Conservation (phyloP, 2,888 invertebrate genomes). For the Subacronicta megacephala region DNA sequence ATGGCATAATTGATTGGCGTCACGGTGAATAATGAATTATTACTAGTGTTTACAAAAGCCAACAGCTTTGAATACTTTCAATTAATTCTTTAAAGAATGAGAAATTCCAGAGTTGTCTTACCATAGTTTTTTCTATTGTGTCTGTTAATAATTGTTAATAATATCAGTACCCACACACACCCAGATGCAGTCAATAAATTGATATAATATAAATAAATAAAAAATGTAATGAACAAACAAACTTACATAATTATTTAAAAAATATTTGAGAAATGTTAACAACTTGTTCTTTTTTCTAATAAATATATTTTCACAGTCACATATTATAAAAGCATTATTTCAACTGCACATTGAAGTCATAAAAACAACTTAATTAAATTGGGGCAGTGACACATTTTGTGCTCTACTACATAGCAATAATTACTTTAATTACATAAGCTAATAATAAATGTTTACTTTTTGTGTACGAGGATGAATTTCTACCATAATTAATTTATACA, state of each 20-base stretch:
- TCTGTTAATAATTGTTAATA: too few relatives aligned
- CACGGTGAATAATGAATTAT: too few relatives aligned
- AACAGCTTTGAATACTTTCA: too few relatives aligned
- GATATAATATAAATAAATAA: too few relatives aligned
- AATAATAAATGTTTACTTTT: slow-evolving; percentile 11
- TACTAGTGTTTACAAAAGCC: too few relatives aligned
- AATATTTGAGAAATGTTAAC: background rate
- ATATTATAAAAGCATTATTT: slow-evolving; percentile 9
- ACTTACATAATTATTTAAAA: background rate
- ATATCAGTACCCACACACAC: too few relatives aligned
- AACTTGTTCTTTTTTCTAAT: slow-evolving; percentile 10
- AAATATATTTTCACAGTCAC: slow-evolving; percentile 40
- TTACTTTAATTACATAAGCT: slow-evolving; percentile 15
- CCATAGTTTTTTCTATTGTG: too few relatives aligned
- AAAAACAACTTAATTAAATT: background rate
- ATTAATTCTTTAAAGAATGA: too few relatives aligned
- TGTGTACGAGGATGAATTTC: slow-evolving; percentile 3
- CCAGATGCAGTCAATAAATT: too few relatives aligned
- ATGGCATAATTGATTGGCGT: too few relatives aligned
- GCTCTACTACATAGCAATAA: slow-evolving; percentile 17
- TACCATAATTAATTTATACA: slow-evolving; percentile 15
- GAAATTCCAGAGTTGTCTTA: too few relatives aligned
- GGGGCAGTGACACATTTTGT: slow-evolving; percentile 31
- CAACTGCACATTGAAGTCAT: slow-evolving; percentile 8
- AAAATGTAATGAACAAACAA: too few relatives aligned